phyloP scores from a whole-genome alignment of 2,888 invertebrate genomes.

The Epinotia brunnichana region DNA sequence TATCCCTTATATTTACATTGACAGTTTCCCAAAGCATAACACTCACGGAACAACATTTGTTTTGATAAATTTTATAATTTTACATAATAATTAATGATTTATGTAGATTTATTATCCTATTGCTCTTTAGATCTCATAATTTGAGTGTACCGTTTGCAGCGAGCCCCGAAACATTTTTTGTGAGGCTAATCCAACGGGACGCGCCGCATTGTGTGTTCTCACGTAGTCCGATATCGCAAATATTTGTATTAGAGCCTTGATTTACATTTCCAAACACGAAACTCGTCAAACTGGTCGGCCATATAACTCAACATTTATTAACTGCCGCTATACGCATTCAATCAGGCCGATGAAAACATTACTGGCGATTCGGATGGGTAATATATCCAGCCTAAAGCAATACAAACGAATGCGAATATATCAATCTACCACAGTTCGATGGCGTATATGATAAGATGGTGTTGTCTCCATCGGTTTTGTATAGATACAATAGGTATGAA shows the following conservation, averaged over 20 bases:
- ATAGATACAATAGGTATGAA: not conserved
- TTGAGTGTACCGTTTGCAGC: not conserved
- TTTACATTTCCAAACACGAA: conserved; percentile 38
- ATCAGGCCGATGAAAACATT: conserved; percentile 42
- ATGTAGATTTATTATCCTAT: too few species aligned
- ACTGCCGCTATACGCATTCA: conserved; percentile 35
- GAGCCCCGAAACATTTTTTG: not conserved
- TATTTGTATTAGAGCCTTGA: conserved; percentile 31
- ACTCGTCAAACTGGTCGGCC: conserved; percentile 10
- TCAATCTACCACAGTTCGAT: conserved; percentile 38
- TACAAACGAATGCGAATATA: conserved; percentile 41
- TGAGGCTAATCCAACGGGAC: not conserved
- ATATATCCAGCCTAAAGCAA: conserved; percentile 43
- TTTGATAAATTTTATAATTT: too few species aligned
- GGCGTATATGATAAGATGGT: conserved; percentile 29
- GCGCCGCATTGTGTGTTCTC: conserved; percentile 4
- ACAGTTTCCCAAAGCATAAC: too few species aligned
- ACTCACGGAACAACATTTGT: too few species aligned
- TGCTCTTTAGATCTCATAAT: not conserved
- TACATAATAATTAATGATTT: too few species aligned
- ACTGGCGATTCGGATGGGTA: conserved; percentile 28
- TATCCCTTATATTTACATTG: too few species aligned
- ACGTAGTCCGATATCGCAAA: conserved; percentile 23
- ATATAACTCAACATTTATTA: conserved; percentile 26
- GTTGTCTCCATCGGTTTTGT: conserved; percentile 21